Evolutionary conservation across 2,797 vertebrate species (phyloP).

Genomic region (Bothrops alternatus): DNA sequence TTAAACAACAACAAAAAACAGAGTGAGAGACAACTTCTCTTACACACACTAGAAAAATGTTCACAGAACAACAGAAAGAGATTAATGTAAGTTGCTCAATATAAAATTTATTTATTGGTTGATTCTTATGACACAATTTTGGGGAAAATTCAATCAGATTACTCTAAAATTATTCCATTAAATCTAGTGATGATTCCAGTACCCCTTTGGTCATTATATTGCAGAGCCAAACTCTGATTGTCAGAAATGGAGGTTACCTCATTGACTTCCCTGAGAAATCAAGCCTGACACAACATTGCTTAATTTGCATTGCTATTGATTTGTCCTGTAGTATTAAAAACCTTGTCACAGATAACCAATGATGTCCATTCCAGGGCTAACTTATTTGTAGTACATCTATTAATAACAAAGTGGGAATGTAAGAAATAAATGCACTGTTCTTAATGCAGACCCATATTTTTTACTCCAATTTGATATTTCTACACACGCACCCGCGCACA

Average conservation of each 20-base stretch:
- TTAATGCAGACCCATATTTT: constrained; percentile 44
- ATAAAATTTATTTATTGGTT: constrained; percentile 30
- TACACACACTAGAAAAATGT: neutral
- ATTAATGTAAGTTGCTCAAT: constrained; percentile 47
- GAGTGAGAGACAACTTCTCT: neutral
- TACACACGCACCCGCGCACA: neutral
- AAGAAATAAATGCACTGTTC: constrained; percentile 40
- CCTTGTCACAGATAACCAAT: constrained; percentile 34
- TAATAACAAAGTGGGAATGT: constrained; percentile 45
- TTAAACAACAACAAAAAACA: constrained; percentile 25
- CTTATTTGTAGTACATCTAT: constrained; percentile 48
- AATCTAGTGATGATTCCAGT: constrained; percentile 24
- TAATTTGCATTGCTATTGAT: constrained; percentile 54
- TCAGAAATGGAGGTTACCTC: constrained; percentile 43
- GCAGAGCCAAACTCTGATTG: constrained; percentile 56
- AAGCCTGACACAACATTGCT: constrained; percentile 46
- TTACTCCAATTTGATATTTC: constrained; percentile 21
- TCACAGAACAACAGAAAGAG: constrained; percentile 14
- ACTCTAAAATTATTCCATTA: constrained; percentile 47
- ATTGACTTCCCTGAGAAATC: constrained; percentile 51
- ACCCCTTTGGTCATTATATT: constrained; percentile 53
- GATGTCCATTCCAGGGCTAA: constrained; percentile 38
- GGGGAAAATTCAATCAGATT: constrained; percentile 31
- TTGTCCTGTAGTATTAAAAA: constrained; percentile 50
- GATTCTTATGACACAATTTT: constrained; percentile 41